These are phyloP conservation scores for Illadopsis cleaveri DNA, from an alignment of 2,113 vertebrate genomes.

Conservation along the genomic window DNA sequence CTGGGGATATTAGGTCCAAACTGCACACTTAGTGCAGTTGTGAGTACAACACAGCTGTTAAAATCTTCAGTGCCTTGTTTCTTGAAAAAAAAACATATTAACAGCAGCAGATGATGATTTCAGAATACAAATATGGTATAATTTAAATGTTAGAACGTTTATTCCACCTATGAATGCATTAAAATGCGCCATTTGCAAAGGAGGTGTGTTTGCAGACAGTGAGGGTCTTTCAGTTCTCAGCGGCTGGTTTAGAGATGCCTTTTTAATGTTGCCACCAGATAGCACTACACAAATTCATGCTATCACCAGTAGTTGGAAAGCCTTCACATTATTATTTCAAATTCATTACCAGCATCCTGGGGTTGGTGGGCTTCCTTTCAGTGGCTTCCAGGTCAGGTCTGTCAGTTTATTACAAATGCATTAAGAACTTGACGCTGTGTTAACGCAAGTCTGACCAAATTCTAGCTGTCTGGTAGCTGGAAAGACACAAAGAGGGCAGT, in stretches of 20 bases:
- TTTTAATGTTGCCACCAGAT: not conserved
- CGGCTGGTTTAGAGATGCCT: not conserved
- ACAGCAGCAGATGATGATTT: not conserved
- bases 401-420: not conserved
- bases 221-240: not conserved
- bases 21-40: fast-evolving
- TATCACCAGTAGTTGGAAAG: not conserved
- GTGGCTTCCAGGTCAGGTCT: not conserved
- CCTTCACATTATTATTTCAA: not conserved
- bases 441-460: not conserved
- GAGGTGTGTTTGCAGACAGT: fast-evolving
- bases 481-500: not conserved
- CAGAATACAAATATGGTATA: not conserved
- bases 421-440: not conserved
- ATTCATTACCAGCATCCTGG: not conserved
- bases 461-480: not conserved
- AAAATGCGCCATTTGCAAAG: not conserved
- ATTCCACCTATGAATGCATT: not conserved
- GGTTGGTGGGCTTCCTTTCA: not conserved
- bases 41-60: not conserved
- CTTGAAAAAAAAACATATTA: not conserved
- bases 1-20: not conserved
- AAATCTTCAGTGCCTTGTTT: not conserved
- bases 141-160: not conserved
- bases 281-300: not conserved